Base-by-base conservation (phyloP, 2,888 invertebrate genomes). In the Agrilus cyanescens region DNA sequence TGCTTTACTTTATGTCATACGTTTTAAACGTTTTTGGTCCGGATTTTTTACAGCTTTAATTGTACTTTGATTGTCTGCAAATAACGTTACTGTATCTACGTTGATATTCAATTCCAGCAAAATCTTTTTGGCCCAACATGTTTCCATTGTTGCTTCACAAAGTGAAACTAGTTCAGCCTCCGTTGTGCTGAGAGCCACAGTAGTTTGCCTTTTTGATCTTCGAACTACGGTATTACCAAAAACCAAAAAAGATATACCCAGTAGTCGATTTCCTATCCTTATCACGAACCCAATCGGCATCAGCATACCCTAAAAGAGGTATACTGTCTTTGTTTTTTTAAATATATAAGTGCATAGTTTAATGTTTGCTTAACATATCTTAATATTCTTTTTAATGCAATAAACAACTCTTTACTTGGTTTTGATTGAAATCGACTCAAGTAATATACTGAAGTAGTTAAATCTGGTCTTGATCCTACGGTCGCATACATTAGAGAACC, bases 351-450 rank as follows among this genome's bases (percentile, higher is more conserved):
- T 50, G 15, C 30, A 20, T 25, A 52, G 40, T 32, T 38, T 41
- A 12, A n/a, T n/a, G n/a, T n/a, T n/a, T n/a, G n/a, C n/a, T n/a
- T 46, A n/a, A 56, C 35, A 39, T 55, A 53, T 35, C 53, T 38
- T 13, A 54, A 32, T 12, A 55, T 45, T 46, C 47, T 43, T 42
- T 53, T 52, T 7, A 53, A 36, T 31, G 46, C 49, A 30, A 40
- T 41, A 41, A 47, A 53, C 15, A 52, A 42, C 8, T 42, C 35
- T 42, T 50, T 37, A 34, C 39, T 49, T 8, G 50, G 45, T 43
- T 42, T 29, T 32, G 40, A 40, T 16, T 50, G 48, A 39, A 42
- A 49, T 41, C 49, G 42, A 40, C 45, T 46, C 32, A 45, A 42
- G 38, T 45, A 47, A 33, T 46, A 44, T 10, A 50, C 44, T 16